A percentile compares a stretch with the other conserved stretches of the same genome.
Conservation (phyloP, 2,797 vertebrate species). For the Cygnus olor region DNA sequence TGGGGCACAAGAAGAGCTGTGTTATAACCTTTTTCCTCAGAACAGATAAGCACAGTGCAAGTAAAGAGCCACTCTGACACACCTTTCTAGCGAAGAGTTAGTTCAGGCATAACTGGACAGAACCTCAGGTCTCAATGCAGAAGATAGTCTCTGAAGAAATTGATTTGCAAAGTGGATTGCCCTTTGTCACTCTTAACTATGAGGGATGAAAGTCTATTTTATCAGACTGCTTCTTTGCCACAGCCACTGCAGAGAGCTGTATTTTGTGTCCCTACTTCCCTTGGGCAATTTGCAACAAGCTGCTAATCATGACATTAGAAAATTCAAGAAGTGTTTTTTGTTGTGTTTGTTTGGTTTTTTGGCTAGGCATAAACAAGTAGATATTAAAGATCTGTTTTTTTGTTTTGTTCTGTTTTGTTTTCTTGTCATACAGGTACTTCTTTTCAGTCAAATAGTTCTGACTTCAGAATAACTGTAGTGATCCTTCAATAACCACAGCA, state of each 20-base stretch:
- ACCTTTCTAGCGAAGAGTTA: fast-evolving
- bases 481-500: neutral
- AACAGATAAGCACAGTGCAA: neutral
- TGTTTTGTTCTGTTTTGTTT: neutral
- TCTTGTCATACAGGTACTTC: neutral
- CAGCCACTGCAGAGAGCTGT: neutral
- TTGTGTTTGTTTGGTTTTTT: neutral
- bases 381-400: neutral
- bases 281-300: neutral
- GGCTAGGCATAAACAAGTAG: neutral
- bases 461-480: neutral
- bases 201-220: neutral
- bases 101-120: neutral
- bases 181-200: neutral
- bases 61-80: neutral
- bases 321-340: neutral
- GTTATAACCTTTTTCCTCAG: neutral
- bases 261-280: neutral
- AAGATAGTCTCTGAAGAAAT: neutral
- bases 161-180: neutral
- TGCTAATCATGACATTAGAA: neutral
- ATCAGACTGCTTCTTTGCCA: neutral
- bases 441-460: neutral
- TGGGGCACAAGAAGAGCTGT: neutral
- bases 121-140: neutral